Percentiles rank a stretch among this genome's conserved stretches.
phyloP scores from a whole-genome alignment of 2,113 vertebrate genomes.

The Micronycteris hirsuta region DNA sequence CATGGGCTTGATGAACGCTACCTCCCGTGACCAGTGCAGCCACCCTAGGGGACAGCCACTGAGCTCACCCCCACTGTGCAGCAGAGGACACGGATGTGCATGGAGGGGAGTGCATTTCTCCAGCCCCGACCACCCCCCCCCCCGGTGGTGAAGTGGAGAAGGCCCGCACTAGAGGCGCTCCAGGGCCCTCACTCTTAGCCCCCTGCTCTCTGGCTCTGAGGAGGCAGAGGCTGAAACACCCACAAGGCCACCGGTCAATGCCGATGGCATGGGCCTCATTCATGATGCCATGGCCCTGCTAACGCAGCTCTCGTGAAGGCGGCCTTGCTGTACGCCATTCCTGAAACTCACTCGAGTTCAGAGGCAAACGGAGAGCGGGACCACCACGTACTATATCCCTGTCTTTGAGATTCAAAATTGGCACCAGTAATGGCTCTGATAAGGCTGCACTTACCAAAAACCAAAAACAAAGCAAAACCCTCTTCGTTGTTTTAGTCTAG shows the following conservation, averaged over 20 bases:
- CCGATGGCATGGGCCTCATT: neutral
- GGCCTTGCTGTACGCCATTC: neutral
- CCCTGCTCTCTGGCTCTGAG: neutral
- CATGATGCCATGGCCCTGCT: no score
- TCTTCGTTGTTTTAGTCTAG: neutral
- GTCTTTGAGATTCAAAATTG: neutral
- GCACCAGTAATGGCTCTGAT: neutral
- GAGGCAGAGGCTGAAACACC: no score
- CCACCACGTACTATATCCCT: neutral
- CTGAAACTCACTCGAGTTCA: neutral
- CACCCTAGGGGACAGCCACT: neutral
- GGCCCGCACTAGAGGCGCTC: neutral
- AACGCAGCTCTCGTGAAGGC: neutral
- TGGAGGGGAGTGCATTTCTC: no score
- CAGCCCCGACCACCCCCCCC: no score
- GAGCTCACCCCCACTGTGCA: neutral
- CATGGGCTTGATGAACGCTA: rapidly evolving
- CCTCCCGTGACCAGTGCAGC: neutral
- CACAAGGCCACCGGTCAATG: neutral
- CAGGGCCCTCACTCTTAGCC: neutral
- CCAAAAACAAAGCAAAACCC: neutral
- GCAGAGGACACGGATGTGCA: neutral
- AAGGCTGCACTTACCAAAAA: neutral
- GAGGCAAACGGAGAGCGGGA: neutral
- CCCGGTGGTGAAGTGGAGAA: neutral